Evolutionary conservation across 2,888 invertebrate species (phyloP), one percentile per base, ranked within the genome.

Genomic region (Rotaria magnacalcarata): DNA sequence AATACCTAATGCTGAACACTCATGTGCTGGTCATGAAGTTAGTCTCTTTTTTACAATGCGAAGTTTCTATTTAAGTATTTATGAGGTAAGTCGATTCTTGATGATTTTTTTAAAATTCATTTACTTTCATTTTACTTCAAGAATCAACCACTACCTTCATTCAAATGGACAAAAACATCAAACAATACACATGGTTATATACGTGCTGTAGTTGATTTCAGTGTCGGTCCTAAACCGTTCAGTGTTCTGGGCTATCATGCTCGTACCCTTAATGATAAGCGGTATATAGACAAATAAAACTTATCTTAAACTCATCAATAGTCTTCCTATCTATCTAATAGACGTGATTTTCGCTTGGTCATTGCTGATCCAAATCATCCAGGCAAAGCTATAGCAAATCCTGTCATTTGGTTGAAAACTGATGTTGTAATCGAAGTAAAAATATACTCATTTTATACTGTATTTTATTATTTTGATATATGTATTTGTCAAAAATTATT

Each of bases 341-440:
- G 89, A 56, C 88, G 89, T 84, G 90, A 90, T 85, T 90, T 89
- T 87, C 88, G 89, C 54, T 85, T 89, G 84, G 85, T 89, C 14
- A 87, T 89, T 56, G 89, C 88, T 58, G 88, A 88, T 43, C 88
- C 89, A 11, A 74, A 87, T 54, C 88, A 89, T 85, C 88, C 89
- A 1, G 87, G 87, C 16, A 89, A 89, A 67, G 88, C 89, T 14
- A 88, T 87, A 47, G 87, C 88, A 11, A 89, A 89, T 85, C 89
- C 89, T 8, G 89, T 89, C 8, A 16, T 89, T 10, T 89, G 89
- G 89, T 67, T 87, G 14, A 87, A 85, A 5, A 86, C 88, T 43
- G 74, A 87, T n/a, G 88, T 87, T 8, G 24, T 80, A 0, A 19
- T 80, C 24, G 47, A 47, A 4, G 80, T 80, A 80, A 47, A 47